Evolutionary conservation across 64 coral and sea anemone genomes (phyloP), one percentile per base, ranked within the genome.

Genomic region (Actinia equina): DNA sequence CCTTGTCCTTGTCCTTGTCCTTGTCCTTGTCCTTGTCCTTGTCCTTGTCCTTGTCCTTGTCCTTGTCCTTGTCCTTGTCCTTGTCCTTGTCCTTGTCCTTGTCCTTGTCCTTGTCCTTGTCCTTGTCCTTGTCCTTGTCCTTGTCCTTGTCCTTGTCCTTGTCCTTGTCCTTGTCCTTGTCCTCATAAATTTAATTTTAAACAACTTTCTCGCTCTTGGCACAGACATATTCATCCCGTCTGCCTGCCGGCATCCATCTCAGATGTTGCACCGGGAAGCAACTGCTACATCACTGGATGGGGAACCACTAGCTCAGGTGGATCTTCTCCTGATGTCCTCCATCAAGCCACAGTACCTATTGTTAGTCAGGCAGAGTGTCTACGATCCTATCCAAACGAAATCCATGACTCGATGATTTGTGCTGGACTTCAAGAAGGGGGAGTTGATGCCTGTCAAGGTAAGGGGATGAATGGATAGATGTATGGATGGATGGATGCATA

Each of bases 241-340:
- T 92, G 91, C 77, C 86, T 92, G 12, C 91, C 91, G 15, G 91
- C 55, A 17, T 42, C 63, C 25, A 56, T 88, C 52, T 6, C 80
- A 22, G 62, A 82, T 13, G 84, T 76, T 2, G 1, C 25, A 6
- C 37, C 78, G 17, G 86, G 86, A 7, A 87, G 74, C 22, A 87
- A 43, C 55, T 92, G 91, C 44, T 92, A 78, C 76, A 88, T 87
- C 18, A 92, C 91, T 7, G 91, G 91, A 3, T 92, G 91, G 91
- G 91, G 91, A 1, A 92, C 86, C 25, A 18, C 70, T 6, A 49
- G 52, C 20, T 88, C 91, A 5, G 91, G 91, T 7, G 91, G 91
- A 3, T 44, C 53, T 11, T 17, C 37, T 12, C 91, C 91, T 37
- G 11, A 62, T 8, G 25, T 84, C 18, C 87, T 93, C 25, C 62